Evolutionary conservation across 2,113 vertebrate species (phyloP), one percentile per base, ranked within the genome.

Genomic region (Nothocercus nigrocapillus): DNA sequence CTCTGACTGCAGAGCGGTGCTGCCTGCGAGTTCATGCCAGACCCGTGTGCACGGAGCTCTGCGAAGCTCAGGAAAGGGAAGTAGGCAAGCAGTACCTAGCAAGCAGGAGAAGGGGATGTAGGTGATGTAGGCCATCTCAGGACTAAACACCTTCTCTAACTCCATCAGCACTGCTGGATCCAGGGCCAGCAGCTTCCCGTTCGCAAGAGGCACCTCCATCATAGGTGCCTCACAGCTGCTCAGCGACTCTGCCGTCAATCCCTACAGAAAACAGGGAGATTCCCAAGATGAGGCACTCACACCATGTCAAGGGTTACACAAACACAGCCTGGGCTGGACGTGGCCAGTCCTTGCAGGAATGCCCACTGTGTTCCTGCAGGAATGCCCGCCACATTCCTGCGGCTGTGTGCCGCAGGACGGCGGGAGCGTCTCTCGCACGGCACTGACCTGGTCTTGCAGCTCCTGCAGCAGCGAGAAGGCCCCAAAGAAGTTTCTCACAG

Each of bases 81-180:
- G n/a, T 11, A n/a, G 81, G 20, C 62, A 54, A 67, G 66, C 76
- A 95, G 2, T 98, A 99, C 99, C 99, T 88, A 99, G 98, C 89
- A 99, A 97, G 97, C 99, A 99, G 95, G 98, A 98, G 98, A 99
- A 99, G 32, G 99, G 99, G 94, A 99, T 98, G 95, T 99, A 99
- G 81, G 99, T 99, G 53, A 98, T 98, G 88, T 99, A 99, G 1
- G 99, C 99, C 99, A 99, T 99, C 97, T 99, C 98, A 8, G 99
- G 93, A 93, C 98, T 99, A 96, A 99, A 99, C 58, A 99, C 99
- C 72, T 98, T 98, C 98, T 99, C 98, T 86, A 99, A 97, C 94
- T 99, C 99, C 32, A 99, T 97, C 90, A 99, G 94, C 63, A 99
- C 97, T 0, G 94, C 88, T 5, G 98, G 96, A 93, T 99, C 99